phyloP scores from a whole-genome alignment of 2,797 vertebrate species.

The Sebastes kiyomatsui region DNA sequence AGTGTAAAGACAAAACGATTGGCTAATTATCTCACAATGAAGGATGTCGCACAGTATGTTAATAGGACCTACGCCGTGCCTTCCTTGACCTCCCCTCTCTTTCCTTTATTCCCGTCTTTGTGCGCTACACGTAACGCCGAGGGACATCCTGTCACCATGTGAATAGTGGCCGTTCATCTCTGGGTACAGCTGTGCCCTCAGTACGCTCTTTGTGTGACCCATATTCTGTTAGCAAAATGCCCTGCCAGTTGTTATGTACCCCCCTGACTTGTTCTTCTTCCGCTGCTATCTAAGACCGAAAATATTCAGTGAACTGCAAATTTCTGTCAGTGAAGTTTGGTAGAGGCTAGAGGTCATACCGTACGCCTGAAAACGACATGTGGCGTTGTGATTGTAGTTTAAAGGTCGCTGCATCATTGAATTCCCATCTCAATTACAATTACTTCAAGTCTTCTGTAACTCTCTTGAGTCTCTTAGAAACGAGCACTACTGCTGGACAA shows the following conservation, averaged over 20 bases:
- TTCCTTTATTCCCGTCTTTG: constrained; percentile 51
- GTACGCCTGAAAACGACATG: not conserved
- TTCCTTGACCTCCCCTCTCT: constrained; percentile 34
- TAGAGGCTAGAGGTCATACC: not conserved
- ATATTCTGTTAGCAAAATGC: constrained; percentile 45
- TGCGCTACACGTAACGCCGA: constrained; percentile 41
- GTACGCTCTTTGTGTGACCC: constrained; percentile 60
- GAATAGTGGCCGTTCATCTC: constrained; percentile 73
- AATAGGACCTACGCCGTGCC: constrained; percentile 22
- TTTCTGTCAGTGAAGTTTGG: not conserved
- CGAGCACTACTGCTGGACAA: not conserved
- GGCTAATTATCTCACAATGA: constrained; percentile 42
- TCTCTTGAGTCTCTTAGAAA: not conserved
- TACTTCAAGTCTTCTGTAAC: not conserved
- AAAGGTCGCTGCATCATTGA: not conserved
- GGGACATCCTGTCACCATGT: constrained; percentile 70
- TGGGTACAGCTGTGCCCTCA: constrained; percentile 73
- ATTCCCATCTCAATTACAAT: not conserved
- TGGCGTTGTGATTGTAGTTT: not conserved
- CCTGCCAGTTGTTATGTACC: constrained; percentile 13
- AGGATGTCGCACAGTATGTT: constrained; percentile 23
- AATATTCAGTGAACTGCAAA: constrained; percentile 22
- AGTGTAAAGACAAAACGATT: constrained; percentile 21
- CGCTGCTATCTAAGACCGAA: not conserved
- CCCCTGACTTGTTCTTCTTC: constrained; percentile 7